Percentiles rank a stretch among this genome's conserved stretches.
phyloP scores from a whole-genome alignment of 2,113 vertebrate genomes.

The Heloderma charlesbogerti region DNA sequence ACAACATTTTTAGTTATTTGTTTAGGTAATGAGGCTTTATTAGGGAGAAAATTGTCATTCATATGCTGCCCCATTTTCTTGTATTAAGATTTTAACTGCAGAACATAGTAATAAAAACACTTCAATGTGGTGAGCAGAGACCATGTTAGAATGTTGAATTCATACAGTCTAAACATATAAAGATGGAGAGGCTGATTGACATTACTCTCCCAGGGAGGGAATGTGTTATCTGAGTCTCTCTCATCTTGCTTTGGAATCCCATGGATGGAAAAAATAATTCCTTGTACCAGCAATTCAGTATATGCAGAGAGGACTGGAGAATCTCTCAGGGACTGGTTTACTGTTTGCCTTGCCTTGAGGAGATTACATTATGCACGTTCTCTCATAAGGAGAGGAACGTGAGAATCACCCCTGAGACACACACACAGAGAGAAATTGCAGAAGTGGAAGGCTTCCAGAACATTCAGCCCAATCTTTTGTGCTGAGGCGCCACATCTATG shows the following conservation, averaged over 20 bases:
- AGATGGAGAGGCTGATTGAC: background rate
- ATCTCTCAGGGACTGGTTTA: background rate
- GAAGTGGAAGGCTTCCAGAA: background rate
- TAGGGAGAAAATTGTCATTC: conserved; percentile 22
- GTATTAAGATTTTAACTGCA: conserved; percentile 5
- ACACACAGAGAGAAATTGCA: background rate
- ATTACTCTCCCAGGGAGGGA: background rate
- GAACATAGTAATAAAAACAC: background rate
- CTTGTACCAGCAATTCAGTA: background rate
- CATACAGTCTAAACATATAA: background rate
- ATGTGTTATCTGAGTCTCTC: background rate
- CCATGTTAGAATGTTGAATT: conserved; percentile 15
- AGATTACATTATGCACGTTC: background rate
- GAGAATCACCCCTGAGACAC: background rate
- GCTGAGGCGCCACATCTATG: background rate
- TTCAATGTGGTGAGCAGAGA: background rate
- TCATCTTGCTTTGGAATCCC: background rate
- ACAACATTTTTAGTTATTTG: conserved; percentile 28
- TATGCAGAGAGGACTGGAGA: background rate
- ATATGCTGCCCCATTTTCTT: conserved; percentile 9
- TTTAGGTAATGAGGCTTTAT: conserved; percentile 44
- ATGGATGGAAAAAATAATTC: background rate
- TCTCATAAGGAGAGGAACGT: background rate
- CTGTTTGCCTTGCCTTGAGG: background rate
- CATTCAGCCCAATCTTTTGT: background rate